Evolutionary conservation across 2,113 vertebrate species (phyloP).

Genomic region (Saimiri boliviensis): DNA sequence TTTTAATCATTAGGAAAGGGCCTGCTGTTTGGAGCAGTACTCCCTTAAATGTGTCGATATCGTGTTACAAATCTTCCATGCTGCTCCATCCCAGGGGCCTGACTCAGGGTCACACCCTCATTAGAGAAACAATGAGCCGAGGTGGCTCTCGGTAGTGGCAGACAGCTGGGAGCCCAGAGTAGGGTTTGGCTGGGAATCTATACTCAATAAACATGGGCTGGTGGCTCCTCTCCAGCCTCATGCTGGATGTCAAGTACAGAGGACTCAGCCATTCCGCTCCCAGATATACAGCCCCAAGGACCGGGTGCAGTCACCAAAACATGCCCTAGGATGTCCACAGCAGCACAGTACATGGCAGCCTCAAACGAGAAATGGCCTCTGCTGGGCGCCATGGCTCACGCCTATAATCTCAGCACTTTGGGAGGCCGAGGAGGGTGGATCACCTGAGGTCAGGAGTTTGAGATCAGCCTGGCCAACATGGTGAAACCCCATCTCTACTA

Average conservation of each 20-base stretch:
- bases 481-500: too few species aligned
- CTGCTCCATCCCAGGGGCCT: not conserved
- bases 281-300: not conserved
- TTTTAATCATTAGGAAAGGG: not conserved
- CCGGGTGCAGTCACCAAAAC: not conserved
- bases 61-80: not conserved
- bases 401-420: too few species aligned
- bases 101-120: not conserved
- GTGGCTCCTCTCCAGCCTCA: not conserved
- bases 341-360: not conserved
- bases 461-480: too few species aligned
- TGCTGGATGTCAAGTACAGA: not conserved
- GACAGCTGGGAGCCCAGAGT: not conserved
- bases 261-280: not conserved
- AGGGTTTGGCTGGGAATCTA: not conserved
- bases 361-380: not conserved
- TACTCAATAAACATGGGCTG: not conserved
- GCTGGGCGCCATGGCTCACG: too few species aligned
- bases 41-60: not conserved
- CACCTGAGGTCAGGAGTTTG: too few species aligned
- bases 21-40: not conserved
- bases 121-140: not conserved
- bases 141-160: not conserved
- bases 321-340: not conserved
- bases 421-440: too few species aligned